Percentiles rank a stretch among this genome's conserved stretches.
Conservation (phyloP, 2,888 invertebrate genomes). For the Microctonus brassicae region DNA sequence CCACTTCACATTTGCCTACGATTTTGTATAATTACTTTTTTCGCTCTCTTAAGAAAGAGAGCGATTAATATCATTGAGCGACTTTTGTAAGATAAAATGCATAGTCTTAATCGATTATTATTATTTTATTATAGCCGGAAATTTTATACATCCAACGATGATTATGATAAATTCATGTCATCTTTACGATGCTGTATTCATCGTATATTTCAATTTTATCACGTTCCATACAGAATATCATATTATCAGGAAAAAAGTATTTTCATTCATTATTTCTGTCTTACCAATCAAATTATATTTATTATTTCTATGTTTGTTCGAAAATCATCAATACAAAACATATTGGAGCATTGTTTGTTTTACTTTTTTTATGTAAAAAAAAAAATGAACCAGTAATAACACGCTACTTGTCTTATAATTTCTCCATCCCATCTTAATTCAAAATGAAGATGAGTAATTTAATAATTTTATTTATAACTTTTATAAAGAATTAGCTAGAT, state of each 20-base stretch:
- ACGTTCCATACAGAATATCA: conserved; percentile 68
- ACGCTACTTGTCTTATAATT: no score
- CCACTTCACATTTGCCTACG: conserved; percentile 13
- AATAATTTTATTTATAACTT: no score
- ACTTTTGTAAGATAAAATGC: background rate
- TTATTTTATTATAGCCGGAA: background rate
- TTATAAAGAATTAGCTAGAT: no score
- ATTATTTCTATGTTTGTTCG: no score
- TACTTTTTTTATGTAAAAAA: no score
- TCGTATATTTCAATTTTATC: conserved; percentile 65
- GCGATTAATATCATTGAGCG: background rate
- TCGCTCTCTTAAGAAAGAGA: background rate
- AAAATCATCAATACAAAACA: no score
- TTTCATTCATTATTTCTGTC: no score
- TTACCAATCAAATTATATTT: no score
- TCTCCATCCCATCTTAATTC: no score
- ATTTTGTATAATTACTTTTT: conserved; percentile 10
- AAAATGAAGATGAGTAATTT: no score
- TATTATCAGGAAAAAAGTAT: background rate
- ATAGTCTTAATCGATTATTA: background rate
- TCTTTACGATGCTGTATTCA: conserved; percentile 53
- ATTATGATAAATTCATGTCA: conserved; percentile 35
- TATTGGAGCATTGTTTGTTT: no score
- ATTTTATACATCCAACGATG: background rate
- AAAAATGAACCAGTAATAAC: no score